Percentiles rank a stretch among this genome's conserved stretches.
phyloP scores from a whole-genome alignment of 2,797 vertebrate genomes.

The Helostoma temminkii region DNA sequence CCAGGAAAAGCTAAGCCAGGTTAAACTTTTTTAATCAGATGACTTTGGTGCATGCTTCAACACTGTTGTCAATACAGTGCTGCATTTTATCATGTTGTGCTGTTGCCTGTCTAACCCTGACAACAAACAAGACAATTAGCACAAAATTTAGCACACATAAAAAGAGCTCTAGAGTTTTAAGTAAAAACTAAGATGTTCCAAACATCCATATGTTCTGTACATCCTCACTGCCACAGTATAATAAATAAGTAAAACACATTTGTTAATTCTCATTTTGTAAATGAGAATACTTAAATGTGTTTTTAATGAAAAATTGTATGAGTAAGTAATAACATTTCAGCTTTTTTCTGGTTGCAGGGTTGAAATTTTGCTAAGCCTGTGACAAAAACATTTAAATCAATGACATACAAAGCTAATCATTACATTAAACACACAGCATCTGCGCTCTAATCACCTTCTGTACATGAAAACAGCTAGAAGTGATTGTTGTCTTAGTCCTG shows the following conservation, averaged over 20 bases:
- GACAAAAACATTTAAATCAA: not conserved
- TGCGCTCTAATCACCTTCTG: not conserved
- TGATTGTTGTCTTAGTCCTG: too few relatives aligned
- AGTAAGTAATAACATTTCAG: not conserved
- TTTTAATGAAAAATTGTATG: not conserved
- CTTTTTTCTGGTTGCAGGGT: not conserved
- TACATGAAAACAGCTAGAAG: not conserved
- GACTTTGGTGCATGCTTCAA: too few relatives aligned
- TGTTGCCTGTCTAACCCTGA: not conserved
- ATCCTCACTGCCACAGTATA: not conserved
- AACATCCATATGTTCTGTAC: too few relatives aligned
- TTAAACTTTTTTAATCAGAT: too few relatives aligned
- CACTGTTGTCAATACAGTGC: too few relatives aligned
- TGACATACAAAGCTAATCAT: not conserved
- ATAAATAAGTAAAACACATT: not conserved
- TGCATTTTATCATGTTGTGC: too few relatives aligned
- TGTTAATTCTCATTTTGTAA: conserved; percentile 17
- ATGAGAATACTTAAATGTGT: not conserved
- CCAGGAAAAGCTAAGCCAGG: too few relatives aligned
- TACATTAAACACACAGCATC: not conserved
- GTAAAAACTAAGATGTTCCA: too few relatives aligned
- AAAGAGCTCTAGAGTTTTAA: too few relatives aligned
- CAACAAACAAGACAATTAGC: too few relatives aligned
- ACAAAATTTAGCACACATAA: too few relatives aligned
- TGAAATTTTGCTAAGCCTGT: not conserved